Percentiles rank a stretch among this genome's conserved stretches.
These are phyloP conservation scores for Pristionchus exspectatus DNA, from an alignment of 2,888 invertebrate species.

Conservation along the genomic window DNA sequence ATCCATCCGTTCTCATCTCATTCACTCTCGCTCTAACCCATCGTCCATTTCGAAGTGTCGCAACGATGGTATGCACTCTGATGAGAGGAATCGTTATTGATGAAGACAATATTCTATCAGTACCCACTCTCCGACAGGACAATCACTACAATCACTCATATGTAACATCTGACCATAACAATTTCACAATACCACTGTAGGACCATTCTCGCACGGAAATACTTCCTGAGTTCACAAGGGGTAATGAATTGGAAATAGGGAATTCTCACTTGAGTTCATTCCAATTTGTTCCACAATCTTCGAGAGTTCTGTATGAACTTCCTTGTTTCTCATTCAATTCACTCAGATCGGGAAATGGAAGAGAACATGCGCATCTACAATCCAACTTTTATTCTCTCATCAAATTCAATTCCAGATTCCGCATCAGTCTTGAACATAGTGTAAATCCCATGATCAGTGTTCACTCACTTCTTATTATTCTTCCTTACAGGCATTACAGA, in stretches of 20 bases:
- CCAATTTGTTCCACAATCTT: slow-evolving; percentile 3
- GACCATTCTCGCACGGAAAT: not conserved
- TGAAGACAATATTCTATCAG: not conserved
- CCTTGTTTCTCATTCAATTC: slow-evolving; percentile 18
- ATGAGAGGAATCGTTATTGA: not conserved
- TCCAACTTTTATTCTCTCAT: not conserved
- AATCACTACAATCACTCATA: not conserved
- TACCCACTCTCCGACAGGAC: not conserved
- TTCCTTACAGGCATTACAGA: not conserved
- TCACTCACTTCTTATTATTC: not conserved
- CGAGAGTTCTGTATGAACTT: slow-evolving; percentile 3
- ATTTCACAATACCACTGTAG: not conserved
- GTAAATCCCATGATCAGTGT: not conserved
- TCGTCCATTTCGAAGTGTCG: slow-evolving; percentile 42
- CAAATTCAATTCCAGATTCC: not conserved
- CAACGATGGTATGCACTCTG: slow-evolving; percentile 41
- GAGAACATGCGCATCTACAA: slow-evolving; percentile 40
- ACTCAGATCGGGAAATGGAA: slow-evolving; percentile 43
- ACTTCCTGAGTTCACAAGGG: not conserved
- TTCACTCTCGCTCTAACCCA: slow-evolving; percentile 53
- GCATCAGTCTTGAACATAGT: not conserved
- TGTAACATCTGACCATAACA: not conserved
- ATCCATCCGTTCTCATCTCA: slow-evolving; percentile 16
- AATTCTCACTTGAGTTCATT: slow-evolving; percentile 23
- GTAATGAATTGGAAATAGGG: not conserved